phyloP scores from a whole-genome alignment of 2,888 invertebrate genomes.

The Acanthosepion pharaonis region DNA sequence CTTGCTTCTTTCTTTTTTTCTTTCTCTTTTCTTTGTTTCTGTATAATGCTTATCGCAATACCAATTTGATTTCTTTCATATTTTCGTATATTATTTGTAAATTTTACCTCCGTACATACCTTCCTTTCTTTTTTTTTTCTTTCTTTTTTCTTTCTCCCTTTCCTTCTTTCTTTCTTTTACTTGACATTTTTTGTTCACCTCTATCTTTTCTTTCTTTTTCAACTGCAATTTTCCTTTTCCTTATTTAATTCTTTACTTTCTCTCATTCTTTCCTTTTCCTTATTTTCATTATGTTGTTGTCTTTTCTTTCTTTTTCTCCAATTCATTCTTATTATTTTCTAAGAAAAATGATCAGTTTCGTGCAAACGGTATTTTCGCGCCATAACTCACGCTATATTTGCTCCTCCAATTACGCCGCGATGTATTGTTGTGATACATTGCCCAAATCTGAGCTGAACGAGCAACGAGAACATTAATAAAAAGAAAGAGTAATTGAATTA shows the following conservation, averaged over 20 bases:
- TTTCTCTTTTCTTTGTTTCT: neutral
- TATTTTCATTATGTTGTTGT: neutral
- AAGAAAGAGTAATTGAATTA: neutral
- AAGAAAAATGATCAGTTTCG: neutral
- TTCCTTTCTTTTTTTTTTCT: neutral
- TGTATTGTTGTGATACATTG: neutral
- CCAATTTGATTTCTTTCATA: neutral
- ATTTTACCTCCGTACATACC: neutral
- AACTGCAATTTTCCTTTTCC: neutral
- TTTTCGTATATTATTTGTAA: neutral
- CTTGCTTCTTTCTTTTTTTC: neutral
- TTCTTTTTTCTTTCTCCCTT: neutral
- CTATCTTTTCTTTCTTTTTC: neutral
- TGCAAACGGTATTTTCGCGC: neutral
- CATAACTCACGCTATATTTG: neutral
- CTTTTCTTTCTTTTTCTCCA: neutral
- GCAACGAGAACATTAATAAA: neutral
- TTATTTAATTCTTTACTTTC: neutral
- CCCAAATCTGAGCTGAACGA: neutral
- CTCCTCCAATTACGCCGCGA: neutral
- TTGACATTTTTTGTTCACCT: neutral
- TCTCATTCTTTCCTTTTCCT: neutral
- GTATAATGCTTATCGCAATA: neutral
- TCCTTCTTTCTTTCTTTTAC: neutral
- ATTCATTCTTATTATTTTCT: neutral